Percentiles rank a stretch among this genome's conserved stretches.
Evolutionary conservation across 2,797 vertebrate genomes (phyloP).

Genomic region (Gobio occitaniae): DNA sequence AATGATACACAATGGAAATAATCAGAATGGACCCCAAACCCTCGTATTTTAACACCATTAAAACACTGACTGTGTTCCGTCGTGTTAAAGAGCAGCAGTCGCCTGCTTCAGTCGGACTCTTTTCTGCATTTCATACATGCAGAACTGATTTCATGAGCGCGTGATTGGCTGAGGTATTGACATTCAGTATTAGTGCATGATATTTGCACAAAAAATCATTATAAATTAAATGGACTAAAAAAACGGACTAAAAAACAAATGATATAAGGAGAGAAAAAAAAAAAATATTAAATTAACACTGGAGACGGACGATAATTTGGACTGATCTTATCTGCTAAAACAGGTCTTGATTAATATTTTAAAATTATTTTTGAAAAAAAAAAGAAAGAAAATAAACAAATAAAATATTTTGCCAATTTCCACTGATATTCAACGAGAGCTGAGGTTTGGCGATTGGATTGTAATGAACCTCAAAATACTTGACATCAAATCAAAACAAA

Average conservation of each 20-base stretch:
- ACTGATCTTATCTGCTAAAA: constrained; percentile 10
- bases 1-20: neutral
- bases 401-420: neutral
- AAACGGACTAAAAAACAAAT: neutral
- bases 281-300: constrained; percentile 18
- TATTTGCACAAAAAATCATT: neutral
- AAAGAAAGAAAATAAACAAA: neutral
- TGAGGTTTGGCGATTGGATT: constrained; percentile 8
- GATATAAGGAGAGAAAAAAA: neutral
- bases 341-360: neutral
- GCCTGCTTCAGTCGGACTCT: neutral
- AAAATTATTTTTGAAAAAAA: neutral
- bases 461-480: neutral
- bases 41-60: neutral
- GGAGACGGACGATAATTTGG: neutral
- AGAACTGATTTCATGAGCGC: neutral
- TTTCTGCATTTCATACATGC: neutral
- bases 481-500: neutral
- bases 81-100: neutral
- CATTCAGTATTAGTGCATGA: constrained; percentile 23
- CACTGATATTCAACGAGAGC: neutral
- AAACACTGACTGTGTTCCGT: neutral
- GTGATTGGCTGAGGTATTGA: constrained; percentile 6
- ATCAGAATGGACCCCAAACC: constrained; percentile 15
- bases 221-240: neutral